Conservation (phyloP, 1,140 invertebrate genomes). For the Drosophila carrolli region DNA sequence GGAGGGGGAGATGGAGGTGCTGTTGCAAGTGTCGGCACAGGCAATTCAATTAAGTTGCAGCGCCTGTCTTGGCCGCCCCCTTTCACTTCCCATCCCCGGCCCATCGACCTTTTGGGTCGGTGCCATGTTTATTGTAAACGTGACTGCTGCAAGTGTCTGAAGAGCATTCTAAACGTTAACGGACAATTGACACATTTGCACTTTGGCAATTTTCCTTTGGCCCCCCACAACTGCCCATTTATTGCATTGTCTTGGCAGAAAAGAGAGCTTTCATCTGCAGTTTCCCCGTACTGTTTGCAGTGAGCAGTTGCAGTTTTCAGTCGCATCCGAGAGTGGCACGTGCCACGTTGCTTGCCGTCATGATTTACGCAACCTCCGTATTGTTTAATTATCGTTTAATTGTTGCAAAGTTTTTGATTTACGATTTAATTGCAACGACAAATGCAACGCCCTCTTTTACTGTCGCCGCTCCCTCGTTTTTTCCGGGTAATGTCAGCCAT, state of each 20-base stretch:
- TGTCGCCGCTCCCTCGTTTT: not conserved
- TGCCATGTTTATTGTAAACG: constrained; percentile 67
- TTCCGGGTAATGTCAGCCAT: constrained; percentile 34
- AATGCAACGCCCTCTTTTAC: constrained; percentile 46
- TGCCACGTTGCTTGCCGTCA: constrained; percentile 45
- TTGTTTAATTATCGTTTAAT: constrained; percentile 84
- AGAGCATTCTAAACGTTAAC: constrained; percentile 71
- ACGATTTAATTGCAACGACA: constrained; percentile 79
- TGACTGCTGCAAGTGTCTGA: constrained; percentile 61
- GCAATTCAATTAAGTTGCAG: constrained; percentile 76
- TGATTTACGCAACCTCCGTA: constrained; percentile 69
- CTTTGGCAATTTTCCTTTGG: constrained; percentile 64
- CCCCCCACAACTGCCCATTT: not conserved
- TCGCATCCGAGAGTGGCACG: constrained; percentile 19
- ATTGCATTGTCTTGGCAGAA: constrained; percentile 42
- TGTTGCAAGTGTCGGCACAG: constrained; percentile 27
- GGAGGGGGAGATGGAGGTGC: not conserved
- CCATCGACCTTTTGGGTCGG: constrained; percentile 21
- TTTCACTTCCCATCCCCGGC: not conserved
- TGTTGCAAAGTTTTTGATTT: constrained; percentile 81
- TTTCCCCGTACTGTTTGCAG: constrained; percentile 16
- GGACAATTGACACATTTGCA: constrained; percentile 79
- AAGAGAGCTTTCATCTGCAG: constrained; percentile 19
- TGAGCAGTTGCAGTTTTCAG: constrained; percentile 37
- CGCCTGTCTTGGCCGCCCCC: constrained; percentile 37